Evolutionary conservation across 2,113 vertebrate species (phyloP), one percentile per base, ranked within the genome.

Genomic region (Tautogolabrus adspersus): DNA sequence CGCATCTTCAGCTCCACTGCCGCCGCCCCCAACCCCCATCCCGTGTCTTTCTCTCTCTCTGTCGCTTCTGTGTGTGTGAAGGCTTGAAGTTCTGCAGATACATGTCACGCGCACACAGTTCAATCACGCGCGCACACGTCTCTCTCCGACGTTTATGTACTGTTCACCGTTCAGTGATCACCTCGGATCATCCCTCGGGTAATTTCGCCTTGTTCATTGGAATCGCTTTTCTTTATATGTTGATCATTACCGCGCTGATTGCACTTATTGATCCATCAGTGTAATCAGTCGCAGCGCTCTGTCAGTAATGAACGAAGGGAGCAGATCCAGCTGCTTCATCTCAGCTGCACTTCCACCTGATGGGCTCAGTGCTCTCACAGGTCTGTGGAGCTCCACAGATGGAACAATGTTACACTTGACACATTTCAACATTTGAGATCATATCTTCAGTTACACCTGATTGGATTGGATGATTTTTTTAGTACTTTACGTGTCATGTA

Each of bases 191-290:
- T 82, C 84, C 79, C 77, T 58, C 11, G 84, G 81, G 86, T 84
- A 66, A 69, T 82, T 88, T 81, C 19, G 21, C 60, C 38, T 34
- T 54, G 63, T 81, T 82, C 77, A n/a, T 30, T 37, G 63, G 63
- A 75, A 85, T 81, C 66, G 72, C 76, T 65, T 83, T 73, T 86
- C 65, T 77, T 88, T 82, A 83, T 70, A 78, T 80, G 84, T 89
- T 83, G 77, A 76, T 89, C 87, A 85, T 87, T 83, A 70, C 57
- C 7, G 52, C 3, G 70, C 87, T 93, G 89, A 92, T 90, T 93
- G 88, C 83, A 58, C 38, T 56, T 90, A 92, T 92, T 75, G 92
- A 93, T 91, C 86, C 73, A 80, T 82, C 89, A 65, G 72, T 88
- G 23, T 77, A 80, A 90, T 89, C 88, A 87, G 72, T 47, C 22